Conservation (phyloP, 2,113 vertebrate species). For the Drymodes brunneopygia region DNA sequence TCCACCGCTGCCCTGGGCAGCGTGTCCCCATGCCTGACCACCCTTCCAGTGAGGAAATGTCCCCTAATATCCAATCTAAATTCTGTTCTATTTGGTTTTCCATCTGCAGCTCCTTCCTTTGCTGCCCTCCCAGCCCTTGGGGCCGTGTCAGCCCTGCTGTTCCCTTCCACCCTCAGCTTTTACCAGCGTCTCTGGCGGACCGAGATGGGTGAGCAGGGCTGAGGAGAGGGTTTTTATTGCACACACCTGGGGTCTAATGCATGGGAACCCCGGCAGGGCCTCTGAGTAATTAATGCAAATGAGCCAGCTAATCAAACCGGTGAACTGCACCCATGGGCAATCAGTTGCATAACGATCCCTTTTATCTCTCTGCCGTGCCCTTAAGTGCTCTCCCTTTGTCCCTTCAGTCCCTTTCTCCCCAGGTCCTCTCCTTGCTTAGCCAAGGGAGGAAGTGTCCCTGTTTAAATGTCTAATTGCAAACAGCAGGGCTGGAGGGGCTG, state of each 20-base stretch:
- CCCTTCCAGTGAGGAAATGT: not conserved
- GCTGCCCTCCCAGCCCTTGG: not conserved
- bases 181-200: not conserved
- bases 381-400: not conserved
- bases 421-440: not conserved
- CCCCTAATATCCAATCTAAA: accelerated
- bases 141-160: not conserved
- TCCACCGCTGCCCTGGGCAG: too few species aligned
- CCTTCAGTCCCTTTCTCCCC: not conserved
- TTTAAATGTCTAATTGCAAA: not conserved
- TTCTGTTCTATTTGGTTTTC: not conserved
- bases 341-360: not conserved
- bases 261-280: not conserved
- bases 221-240: not conserved
- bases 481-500: not conserved
- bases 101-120: accelerated
- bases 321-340: not conserved
- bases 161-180: not conserved
- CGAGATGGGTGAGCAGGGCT: accelerated
- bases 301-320: not conserved
- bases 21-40: not conserved
- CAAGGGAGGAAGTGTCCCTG: not conserved
- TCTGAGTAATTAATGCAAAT: not conserved
- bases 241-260: accelerated
- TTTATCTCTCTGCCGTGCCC: not conserved